Percentiles rank a stretch among this genome's conserved stretches.
phyloP scores from a whole-genome alignment of 1,140 invertebrate species.

The Gonioctena quinquepunctata region DNA sequence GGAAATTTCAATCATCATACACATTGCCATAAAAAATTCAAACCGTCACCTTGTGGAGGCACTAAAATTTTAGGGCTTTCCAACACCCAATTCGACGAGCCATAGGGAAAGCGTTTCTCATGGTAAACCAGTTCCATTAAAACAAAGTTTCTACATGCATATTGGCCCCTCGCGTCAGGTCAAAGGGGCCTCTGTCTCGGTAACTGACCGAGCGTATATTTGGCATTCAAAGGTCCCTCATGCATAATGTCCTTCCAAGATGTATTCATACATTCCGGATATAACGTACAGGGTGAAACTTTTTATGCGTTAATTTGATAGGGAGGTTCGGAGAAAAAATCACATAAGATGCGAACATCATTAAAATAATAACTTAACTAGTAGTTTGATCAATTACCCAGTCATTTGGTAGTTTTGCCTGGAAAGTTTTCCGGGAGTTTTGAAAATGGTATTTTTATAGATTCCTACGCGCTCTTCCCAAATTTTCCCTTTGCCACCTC shows the following conservation, averaged over 20 bases:
- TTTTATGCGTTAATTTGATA: too few relatives aligned
- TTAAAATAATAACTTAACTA: too few relatives aligned
- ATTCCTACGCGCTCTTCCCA: too few relatives aligned
- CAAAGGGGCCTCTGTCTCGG: not conserved
- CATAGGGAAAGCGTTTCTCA: conserved; percentile 1
- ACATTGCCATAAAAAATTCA: too few relatives aligned
- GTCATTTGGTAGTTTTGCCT: too few relatives aligned
- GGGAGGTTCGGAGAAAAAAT: too few relatives aligned
- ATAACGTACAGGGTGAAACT: not conserved
- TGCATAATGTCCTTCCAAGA: conserved; percentile 6
- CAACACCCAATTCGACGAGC: not conserved
- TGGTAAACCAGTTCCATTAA: conserved; percentile 7
- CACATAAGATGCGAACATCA: too few relatives aligned
- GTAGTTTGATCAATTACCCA: too few relatives aligned
- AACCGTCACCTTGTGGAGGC: not conserved
- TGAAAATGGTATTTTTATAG: too few relatives aligned
- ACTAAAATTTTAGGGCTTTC: not conserved
- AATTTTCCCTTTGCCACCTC: too few relatives aligned
- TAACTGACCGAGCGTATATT: conserved; percentile 7
- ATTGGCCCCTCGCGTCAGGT: conserved; percentile 10
- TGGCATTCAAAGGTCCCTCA: conserved; percentile 10
- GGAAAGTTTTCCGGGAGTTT: too few relatives aligned
- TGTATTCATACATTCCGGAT: conserved; percentile 8
- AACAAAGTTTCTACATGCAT: conserved; percentile 9
- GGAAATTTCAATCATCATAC: too few relatives aligned